Conservation (phyloP, 1,140 invertebrate species). For the Brachystomella parvula region DNA sequence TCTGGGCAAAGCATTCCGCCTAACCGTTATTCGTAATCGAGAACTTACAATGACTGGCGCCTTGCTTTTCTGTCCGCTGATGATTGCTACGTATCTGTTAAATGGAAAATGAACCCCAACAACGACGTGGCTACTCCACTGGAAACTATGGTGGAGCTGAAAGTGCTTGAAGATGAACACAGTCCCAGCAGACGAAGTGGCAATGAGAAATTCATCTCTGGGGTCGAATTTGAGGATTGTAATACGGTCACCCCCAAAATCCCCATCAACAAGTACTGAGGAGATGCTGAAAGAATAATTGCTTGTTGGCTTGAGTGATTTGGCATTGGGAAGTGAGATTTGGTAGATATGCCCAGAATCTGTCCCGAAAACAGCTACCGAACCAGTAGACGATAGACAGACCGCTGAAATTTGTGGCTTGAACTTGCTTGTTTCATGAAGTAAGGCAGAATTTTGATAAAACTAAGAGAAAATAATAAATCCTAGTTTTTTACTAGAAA, state of each 20-base stretch:
- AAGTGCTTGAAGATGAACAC: conserved; percentile 10
- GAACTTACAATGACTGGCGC: background rate
- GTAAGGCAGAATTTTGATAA: conserved; percentile 20
- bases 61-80: conserved; percentile 5
- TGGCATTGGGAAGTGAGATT: background rate
- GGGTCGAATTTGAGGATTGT: conserved; percentile 11
- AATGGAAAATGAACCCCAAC: conserved; percentile 22
- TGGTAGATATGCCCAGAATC: conserved; percentile 15
- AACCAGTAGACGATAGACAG: conserved; percentile 12
- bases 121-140: background rate
- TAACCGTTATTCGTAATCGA: background rate
- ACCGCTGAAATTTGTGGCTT: conserved; percentile 15
- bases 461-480: conserved; percentile 16
- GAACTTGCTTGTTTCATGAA: conserved; percentile 16
- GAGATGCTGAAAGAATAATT: too few relatives aligned
- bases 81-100: background rate
- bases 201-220: conserved; percentile 8
- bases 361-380: conserved; percentile 16
- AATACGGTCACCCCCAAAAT: too few relatives aligned
- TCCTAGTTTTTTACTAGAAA: background rate
- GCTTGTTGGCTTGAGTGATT: too few relatives aligned
- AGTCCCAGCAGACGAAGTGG: background rate
- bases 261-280: too few relatives aligned
- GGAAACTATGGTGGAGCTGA: background rate
- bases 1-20: background rate